These are phyloP conservation scores for Ochotona curzoniae DNA, from an alignment of 2,113 vertebrate species.

Conservation along the genomic window DNA sequence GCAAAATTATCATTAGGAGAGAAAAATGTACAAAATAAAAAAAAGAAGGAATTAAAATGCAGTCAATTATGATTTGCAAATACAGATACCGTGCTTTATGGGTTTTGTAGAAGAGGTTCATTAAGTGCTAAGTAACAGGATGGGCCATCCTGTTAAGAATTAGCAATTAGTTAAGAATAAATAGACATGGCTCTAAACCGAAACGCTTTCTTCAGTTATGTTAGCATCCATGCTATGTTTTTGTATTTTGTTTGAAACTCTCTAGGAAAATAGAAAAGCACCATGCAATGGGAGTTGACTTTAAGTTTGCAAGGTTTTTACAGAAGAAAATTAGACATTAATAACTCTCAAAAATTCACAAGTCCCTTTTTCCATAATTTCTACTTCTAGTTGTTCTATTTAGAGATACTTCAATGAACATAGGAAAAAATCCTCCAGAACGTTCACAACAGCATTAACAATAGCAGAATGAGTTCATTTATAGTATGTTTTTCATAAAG, in stretches of 20 bases:
- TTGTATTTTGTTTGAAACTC: background rate
- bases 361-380: background rate
- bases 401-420: background rate
- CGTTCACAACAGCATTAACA: background rate
- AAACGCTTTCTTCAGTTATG: background rate
- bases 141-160: too few relatives aligned
- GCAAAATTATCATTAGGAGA: background rate
- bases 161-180: background rate
- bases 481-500: conserved; percentile 19
- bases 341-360: background rate
- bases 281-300: background rate
- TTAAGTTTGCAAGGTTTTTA: background rate
- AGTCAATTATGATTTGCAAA: background rate
- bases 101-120: background rate
- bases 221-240: background rate
- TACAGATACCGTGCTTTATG: background rate
- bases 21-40: background rate
- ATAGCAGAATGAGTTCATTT: background rate
- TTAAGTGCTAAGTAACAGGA: conserved; percentile 1
- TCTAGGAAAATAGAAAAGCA: background rate
- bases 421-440: background rate
- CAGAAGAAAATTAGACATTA: background rate
- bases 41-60: conserved; percentile 3
- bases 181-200: background rate
- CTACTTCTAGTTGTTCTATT: background rate